Evolutionary conservation across 2,888 invertebrate species (phyloP).

Genomic region (Pristionchus arcanus): DNA sequence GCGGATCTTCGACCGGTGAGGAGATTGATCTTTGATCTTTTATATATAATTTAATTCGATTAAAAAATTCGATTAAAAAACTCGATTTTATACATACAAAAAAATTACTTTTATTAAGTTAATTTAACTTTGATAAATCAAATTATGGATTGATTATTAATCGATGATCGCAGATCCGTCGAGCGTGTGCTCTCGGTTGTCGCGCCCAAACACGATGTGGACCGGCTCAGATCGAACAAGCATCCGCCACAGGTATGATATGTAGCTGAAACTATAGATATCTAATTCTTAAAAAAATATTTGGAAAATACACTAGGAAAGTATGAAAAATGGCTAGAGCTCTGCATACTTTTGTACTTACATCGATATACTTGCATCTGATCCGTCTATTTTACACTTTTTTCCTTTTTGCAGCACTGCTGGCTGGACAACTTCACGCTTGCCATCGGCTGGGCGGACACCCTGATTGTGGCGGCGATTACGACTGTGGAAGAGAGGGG

Average conservation of each 20-base stretch:
- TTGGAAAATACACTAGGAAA: no score
- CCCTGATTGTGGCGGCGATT: slow-evolving; percentile 69
- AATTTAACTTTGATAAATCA: no score
- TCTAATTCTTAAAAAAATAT: no score
- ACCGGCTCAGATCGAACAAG: slow-evolving; percentile 66
- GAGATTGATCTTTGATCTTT: not conserved
- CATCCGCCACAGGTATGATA: slow-evolving; percentile 69
- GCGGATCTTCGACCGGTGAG: slow-evolving; percentile 72
- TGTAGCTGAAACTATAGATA: no score
- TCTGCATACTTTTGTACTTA: no score
- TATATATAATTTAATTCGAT: no score
- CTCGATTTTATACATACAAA: no score
- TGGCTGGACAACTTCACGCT: slow-evolving; percentile 65
- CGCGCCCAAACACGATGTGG: slow-evolving; percentile 71
- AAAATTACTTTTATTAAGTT: no score
- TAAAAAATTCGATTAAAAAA: no score
- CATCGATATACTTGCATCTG: no score
- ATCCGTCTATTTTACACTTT: no score
- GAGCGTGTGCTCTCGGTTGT: slow-evolving; percentile 69
- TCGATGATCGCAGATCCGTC: slow-evolving; percentile 58
- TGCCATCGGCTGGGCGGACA: slow-evolving; percentile 78
- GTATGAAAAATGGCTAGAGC: no score
- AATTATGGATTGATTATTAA: not conserved
- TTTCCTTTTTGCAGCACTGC: slow-evolving; percentile 55
- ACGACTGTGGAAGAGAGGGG: slow-evolving; percentile 54